These are phyloP conservation scores for Nycteola revayana DNA, from an alignment of 2,888 invertebrate genomes.

Conservation along the genomic window DNA sequence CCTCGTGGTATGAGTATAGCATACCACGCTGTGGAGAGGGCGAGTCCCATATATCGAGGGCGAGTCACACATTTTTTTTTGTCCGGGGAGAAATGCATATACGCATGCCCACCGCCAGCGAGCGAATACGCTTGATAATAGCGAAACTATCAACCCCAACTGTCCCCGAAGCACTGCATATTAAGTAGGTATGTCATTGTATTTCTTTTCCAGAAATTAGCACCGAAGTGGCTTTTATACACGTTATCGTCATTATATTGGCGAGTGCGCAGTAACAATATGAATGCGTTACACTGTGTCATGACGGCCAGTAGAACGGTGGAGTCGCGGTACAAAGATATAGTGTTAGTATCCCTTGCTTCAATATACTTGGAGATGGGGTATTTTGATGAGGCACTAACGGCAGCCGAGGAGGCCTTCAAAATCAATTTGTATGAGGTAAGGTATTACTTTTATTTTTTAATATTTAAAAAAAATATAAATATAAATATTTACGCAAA, in stretches of 20 bases:
- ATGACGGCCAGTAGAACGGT: conserved; percentile 76
- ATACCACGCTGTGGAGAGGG: too few species aligned
- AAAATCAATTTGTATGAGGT: conserved; percentile 84
- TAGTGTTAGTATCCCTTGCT: conserved; percentile 86
- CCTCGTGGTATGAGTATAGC: too few species aligned
- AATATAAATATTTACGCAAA: too few species aligned
- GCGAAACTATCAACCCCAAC: too few species aligned
- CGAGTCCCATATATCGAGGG: too few species aligned
- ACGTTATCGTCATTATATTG: conserved; percentile 90
- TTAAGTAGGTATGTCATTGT: background rate
- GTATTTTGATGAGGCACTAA: conserved; percentile 84
- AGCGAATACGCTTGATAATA: too few species aligned
- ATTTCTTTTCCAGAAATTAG: conserved; percentile 80
- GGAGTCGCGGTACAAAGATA: conserved; percentile 82
- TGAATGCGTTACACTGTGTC: conserved; percentile 87
- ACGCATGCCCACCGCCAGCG: too few species aligned
- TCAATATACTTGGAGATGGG: conserved; percentile 86
- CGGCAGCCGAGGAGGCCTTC: conserved; percentile 83
- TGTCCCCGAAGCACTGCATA: too few species aligned
- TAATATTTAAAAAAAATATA: too few species aligned
- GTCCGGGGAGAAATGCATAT: too few species aligned
- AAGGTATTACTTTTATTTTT: too few species aligned
- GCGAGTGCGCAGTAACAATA: conserved; percentile 86
- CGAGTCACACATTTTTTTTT: too few species aligned
- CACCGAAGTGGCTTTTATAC: conserved; percentile 87